Evolutionary conservation across 2,888 invertebrate genomes (phyloP), one percentile per base, ranked within the genome.

Genomic region (Leucophenga montana): DNA sequence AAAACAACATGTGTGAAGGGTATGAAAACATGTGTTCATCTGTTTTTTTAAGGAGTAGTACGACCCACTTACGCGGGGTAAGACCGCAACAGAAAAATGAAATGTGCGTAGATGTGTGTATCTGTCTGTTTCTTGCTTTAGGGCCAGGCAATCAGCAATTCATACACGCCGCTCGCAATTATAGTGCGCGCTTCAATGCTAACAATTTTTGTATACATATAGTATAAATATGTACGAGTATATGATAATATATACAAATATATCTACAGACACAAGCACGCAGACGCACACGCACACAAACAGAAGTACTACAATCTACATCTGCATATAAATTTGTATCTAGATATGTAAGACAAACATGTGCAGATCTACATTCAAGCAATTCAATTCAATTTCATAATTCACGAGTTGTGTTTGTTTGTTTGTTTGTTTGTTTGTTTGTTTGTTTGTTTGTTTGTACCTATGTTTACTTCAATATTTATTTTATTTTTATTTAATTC

Each of bases 301-400:
- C n/a, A n/a, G n/a, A n/a, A n/a, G n/a, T n/a, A n/a, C n/a, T 56
- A 20, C 56, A 56, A 56, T 18, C 13, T 13, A 56, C 20, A 56
- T 33, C 33, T 50, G 50, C 50, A 50, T 50, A n/a, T 50, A 14
- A 16, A 18, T 33, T 14, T 22, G 20, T 16, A 33, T 33, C 16
- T 18, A 20, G n/a, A 22, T 48, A 8, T 50, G 50, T 18, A 39
- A 39, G 39, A 13, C 50, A 50, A 50, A 16, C 16, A 50, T 50
- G 50, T 50, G 70, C 77, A 71, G 79, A 78, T 83, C 82, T 74
- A 80, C 78, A 84, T 80, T 80, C 82, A 84, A 78, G 83, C 83
- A 83, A 82, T 84, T 84, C 82, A 85, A 81, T 85, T 85, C 76
- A 82, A 79, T 82, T 84, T 84, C 78, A 77, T 75, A 80, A 81